Percentiles rank a stretch among this genome's conserved stretches.
Conservation (phyloP, 2,888 invertebrate genomes). For the Amphipoea lucens region DNA sequence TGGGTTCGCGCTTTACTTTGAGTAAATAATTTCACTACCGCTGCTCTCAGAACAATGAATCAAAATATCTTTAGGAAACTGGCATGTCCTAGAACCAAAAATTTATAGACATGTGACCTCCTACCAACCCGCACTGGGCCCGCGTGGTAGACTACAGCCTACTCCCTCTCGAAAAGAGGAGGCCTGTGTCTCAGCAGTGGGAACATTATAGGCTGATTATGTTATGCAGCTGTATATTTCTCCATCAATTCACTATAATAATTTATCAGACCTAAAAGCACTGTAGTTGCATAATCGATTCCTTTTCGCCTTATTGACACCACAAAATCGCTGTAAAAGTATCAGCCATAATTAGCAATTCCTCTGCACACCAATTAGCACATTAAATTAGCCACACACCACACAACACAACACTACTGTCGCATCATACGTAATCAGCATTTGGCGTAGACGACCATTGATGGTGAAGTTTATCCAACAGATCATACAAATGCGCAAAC, state of each 20-base stretch:
- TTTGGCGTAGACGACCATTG: slow-evolving; percentile 56
- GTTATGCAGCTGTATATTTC: neutral
- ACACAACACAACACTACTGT: slow-evolving; percentile 18
- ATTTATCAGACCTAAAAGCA: neutral
- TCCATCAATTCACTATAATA: neutral
- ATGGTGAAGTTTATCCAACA: slow-evolving; percentile 68
- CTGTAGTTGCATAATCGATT: neutral
- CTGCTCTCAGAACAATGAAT: neutral
- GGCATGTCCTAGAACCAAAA: neutral
- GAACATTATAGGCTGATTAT: neutral
- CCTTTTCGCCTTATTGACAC: neutral
- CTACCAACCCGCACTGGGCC: neutral
- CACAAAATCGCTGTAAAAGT: neutral
- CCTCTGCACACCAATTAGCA: neutral
- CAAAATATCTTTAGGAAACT: neutral
- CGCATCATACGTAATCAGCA: slow-evolving; percentile 26
- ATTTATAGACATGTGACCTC: neutral
- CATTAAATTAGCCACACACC: neutral
- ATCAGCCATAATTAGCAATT: neutral
- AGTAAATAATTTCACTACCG: neutral
- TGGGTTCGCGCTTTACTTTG: neutral
- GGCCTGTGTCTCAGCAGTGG: neutral
- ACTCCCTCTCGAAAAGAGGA: neutral
- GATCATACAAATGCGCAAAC: slow-evolving; percentile 92
- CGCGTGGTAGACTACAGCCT: neutral